A percentile compares a stretch with the other conserved stretches of the same genome.
Evolutionary conservation across 2,797 vertebrate species (phyloP).

Genomic region (Phalanger gymnotis): DNA sequence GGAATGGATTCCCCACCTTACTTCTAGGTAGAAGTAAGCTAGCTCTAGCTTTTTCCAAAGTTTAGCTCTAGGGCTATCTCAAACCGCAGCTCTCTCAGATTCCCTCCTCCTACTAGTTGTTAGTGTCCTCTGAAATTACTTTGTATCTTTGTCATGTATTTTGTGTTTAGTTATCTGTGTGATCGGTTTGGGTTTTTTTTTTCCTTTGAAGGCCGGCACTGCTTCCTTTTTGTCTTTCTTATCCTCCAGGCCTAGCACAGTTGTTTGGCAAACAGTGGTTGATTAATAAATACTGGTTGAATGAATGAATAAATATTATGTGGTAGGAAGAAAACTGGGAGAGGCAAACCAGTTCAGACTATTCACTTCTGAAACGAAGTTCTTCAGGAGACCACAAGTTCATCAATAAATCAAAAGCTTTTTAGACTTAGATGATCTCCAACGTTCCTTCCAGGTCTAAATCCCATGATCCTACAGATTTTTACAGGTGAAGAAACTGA

Average conservation of each 20-base stretch:
- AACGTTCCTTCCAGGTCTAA: not conserved
- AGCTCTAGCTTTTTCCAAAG: not conserved
- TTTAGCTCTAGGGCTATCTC: not conserved
- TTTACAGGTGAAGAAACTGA: not conserved
- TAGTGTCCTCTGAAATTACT: not conserved
- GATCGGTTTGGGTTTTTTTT: no score
- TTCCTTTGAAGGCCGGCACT: not conserved
- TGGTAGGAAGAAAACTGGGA: not conserved
- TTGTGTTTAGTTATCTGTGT: not conserved
- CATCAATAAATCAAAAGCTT: not conserved
- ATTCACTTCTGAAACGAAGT: not conserved
- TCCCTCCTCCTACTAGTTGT: not conserved
- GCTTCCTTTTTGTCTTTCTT: not conserved
- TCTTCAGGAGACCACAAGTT: not conserved
- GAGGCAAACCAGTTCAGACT: not conserved
- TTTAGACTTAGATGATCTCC: not conserved
- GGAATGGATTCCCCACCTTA: not conserved
- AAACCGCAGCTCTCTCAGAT: not conserved
- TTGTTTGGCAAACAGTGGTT: not conserved
- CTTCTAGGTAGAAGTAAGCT: no score
- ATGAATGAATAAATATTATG: not conserved
- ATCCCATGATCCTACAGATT: not conserved
- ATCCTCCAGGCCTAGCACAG: not conserved
- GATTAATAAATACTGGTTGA: not conserved
- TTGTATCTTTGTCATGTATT: not conserved